Percentiles rank a stretch among this genome's conserved stretches.
Conservation (phyloP, 2,113 vertebrate genomes). For the Cyphomyrus plagiostoma region DNA sequence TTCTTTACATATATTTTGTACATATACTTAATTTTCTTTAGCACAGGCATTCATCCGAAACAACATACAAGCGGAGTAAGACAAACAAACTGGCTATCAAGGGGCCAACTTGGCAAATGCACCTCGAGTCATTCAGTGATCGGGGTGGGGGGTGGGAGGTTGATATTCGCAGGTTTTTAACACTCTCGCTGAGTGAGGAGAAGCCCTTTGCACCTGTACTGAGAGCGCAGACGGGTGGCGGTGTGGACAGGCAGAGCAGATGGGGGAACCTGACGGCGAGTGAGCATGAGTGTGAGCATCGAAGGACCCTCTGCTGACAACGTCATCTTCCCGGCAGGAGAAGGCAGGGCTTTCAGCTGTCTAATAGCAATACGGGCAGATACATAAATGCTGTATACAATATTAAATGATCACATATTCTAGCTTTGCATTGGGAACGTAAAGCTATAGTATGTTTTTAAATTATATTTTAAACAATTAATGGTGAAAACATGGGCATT, state of each 20-base stretch:
- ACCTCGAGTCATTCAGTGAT: neutral
- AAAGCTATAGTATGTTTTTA: neutral
- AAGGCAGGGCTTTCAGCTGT: neutral
- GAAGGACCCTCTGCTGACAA: neutral
- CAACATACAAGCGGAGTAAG: neutral
- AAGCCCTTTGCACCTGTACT: constrained; percentile 44
- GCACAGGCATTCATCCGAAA: neutral
- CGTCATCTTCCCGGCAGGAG: neutral
- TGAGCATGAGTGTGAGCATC: neutral
- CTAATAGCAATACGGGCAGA: neutral
- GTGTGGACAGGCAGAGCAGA: neutral
- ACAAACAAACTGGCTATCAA: neutral
- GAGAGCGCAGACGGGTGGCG: neutral
- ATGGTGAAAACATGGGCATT: neutral
- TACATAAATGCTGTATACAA: neutral
- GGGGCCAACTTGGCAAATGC: neutral
- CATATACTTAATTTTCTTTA: neutral
- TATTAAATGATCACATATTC: neutral
- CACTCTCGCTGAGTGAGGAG: constrained; percentile 31
- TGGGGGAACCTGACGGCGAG: neutral
- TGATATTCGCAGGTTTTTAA: constrained; percentile 46
- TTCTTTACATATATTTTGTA: neutral
- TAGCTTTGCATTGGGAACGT: neutral
- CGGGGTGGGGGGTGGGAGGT: neutral
- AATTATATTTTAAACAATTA: neutral